Evolutionary conservation across 1,140 invertebrate genomes (phyloP), one percentile per base, ranked within the genome.

Genomic region (Chymomyza costata): DNA sequence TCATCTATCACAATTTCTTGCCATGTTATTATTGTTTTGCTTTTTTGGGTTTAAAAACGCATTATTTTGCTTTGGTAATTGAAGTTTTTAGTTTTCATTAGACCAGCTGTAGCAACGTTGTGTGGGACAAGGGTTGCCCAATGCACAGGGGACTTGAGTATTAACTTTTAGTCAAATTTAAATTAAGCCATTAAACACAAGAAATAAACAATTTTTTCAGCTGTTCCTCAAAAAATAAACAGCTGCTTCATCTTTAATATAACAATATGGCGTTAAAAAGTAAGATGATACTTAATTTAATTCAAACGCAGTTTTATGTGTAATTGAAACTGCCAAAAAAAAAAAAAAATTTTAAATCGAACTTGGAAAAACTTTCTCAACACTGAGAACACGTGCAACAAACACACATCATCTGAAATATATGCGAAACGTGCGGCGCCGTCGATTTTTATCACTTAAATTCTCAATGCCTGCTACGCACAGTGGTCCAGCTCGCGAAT

Each of bases 61-160:
- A 69, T 69, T 69, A 74, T 70, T 83, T 57, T 62, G 61, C 39
- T 62, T 57, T 52, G 60, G 69, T 83, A 82, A 78, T 82, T 83
- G 80, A 81, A 83, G 68, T 83, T 83, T 83, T 83, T 81, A 83
- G 73, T 83, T 83, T 83, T 71, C 73, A 83, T 83, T 83, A 83
- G 74, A 60, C 59, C 13, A 39, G 37, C 25, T 10, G 38, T 17
- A 14, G 28, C 8, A 13, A 14, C 40, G 32, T n/a, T 34, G 40
- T 25, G n/a, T n/a, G n/a, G 21, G 70, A 68, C 65, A 69, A 46
- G 70, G 69, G 60, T 55, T 45, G 44, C 61, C 51, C n/a, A n/a
- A 58, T 21, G 17, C 21, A 38, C 30, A n/a, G 46, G 48, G 13
- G 15, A 10, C n/a, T n/a, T n/a, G n/a, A n/a, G n/a, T n/a, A n/a